A percentile compares a stretch with the other conserved stretches of the same genome.
Conservation (phyloP, 1,140 invertebrate species). For the Periplaneta americana region DNA sequence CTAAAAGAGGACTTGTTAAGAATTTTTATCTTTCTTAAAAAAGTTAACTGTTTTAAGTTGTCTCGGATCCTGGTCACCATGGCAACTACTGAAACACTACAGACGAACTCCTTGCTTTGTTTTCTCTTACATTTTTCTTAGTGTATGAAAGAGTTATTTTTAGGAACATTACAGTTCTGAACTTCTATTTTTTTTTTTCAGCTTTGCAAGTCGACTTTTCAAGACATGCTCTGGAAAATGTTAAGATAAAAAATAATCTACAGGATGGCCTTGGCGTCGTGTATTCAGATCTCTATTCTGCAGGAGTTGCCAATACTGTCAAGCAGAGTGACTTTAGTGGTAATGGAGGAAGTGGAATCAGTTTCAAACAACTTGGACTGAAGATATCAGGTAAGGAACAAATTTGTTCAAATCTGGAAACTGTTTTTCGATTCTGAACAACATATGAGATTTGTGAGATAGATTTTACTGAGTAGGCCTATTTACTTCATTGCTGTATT, state of each 20-base stretch:
- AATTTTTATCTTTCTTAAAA: too few species aligned
- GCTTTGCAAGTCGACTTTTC: constrained; percentile 96
- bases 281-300: constrained; percentile 83
- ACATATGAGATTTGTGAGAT: too few species aligned
- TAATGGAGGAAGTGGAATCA: constrained; percentile 84
- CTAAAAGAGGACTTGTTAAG: too few species aligned
- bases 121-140: not conserved
- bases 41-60: too few species aligned
- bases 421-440: too few species aligned
- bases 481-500: too few species aligned
- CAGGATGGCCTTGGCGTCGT: constrained; percentile 84
- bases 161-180: too few species aligned
- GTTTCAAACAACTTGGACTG: constrained; percentile 81
- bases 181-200: constrained; percentile 25
- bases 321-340: constrained; percentile 83
- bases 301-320: constrained; percentile 77
- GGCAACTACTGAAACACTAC: too few species aligned
- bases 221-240: constrained; percentile 81
- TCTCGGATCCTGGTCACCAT: too few species aligned
- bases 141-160: not conserved
- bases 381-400: constrained; percentile 63
- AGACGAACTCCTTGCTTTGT: not conserved
- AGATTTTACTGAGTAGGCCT: too few species aligned
- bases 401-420: too few species aligned
- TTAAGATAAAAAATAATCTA: constrained; percentile 73